Evolutionary conservation across 2,888 invertebrate species (phyloP).

Genomic region (Lasioglossum villosulum): DNA sequence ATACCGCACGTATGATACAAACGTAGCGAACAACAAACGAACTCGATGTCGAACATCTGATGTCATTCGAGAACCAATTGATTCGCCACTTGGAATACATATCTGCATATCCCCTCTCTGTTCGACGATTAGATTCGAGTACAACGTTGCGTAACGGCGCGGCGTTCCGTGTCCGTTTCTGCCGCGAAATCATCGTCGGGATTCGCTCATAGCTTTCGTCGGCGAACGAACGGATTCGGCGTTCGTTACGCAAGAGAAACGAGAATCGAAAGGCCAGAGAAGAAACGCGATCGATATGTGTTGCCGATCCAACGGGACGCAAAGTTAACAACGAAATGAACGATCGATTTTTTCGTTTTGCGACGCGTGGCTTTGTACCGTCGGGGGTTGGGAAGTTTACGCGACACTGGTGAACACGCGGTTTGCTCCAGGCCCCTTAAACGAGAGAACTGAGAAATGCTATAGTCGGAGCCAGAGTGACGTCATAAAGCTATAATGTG

Average conservation of each 20-base stretch:
- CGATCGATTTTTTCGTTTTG: background rate
- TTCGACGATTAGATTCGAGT: slow-evolving; percentile 12
- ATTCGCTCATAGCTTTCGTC: background rate
- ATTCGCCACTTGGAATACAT: background rate
- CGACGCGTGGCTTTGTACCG: background rate
- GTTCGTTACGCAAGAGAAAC: slow-evolving; percentile 8
- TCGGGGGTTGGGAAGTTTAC: background rate
- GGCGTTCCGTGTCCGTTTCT: background rate
- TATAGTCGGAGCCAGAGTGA: background rate
- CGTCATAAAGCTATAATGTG: background rate
- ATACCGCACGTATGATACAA: background rate
- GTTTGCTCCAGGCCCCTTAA: background rate
- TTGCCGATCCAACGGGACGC: slow-evolving; percentile 21
- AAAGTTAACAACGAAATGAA: background rate
- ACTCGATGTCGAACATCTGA: background rate
- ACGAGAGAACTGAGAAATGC: background rate
- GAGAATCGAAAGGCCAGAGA: background rate
- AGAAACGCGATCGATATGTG: slow-evolving; percentile 27
- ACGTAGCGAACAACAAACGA: background rate
- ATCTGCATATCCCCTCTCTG: background rate
- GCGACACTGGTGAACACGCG: background rate
- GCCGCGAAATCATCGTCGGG: background rate
- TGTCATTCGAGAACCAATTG: background rate
- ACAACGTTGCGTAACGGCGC: slow-evolving; percentile 8
- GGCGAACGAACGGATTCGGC: background rate